phyloP scores from a whole-genome alignment of 2,113 vertebrate genomes.

The Syngnathus typhle region DNA sequence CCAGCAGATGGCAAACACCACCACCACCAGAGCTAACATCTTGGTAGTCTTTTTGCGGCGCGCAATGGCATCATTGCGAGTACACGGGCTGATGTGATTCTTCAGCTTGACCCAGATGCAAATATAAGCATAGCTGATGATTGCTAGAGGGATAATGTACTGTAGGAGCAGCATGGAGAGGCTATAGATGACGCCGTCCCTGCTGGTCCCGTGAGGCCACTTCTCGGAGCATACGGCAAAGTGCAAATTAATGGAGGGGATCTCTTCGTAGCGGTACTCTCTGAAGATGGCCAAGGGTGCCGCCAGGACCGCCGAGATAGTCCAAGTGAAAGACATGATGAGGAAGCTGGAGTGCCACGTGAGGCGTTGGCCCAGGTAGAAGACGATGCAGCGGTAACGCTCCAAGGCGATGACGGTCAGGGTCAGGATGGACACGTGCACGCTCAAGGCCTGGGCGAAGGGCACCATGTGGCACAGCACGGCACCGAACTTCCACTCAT shows the following conservation, averaged over 20 bases:
- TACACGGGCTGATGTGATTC: constrained; percentile 82
- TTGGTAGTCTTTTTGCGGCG: constrained; percentile 86
- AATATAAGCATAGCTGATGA: constrained; percentile 86
- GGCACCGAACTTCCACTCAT: constrained; percentile 88
- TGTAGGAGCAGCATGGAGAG: constrained; percentile 87
- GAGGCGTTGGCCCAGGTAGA: constrained; percentile 82
- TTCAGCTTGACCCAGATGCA: constrained; percentile 90
- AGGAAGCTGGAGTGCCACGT: constrained; percentile 76
- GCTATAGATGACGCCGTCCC: constrained; percentile 86
- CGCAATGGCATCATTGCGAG: constrained; percentile 73
- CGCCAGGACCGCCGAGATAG: constrained; percentile 76
- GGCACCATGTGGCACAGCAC: constrained; percentile 85
- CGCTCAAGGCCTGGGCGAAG: constrained; percentile 84
- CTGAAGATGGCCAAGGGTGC: constrained; percentile 85
- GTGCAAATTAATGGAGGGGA: constrained; percentile 78
- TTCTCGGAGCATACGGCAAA: constrained; percentile 86
- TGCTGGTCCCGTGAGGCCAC: constrained; percentile 79
- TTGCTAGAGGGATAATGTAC: constrained; percentile 79
- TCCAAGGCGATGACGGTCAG: constrained; percentile 86
- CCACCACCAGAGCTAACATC: constrained; percentile 84
- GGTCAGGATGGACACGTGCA: constrained; percentile 85
- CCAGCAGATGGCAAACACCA: constrained; percentile 86
- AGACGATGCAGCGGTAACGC: constrained; percentile 85
- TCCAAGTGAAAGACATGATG: constrained; percentile 81
- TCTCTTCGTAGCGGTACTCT: constrained; percentile 81